phyloP scores from a whole-genome alignment of 1,140 invertebrate species.

The Listronotus bonariensis region DNA sequence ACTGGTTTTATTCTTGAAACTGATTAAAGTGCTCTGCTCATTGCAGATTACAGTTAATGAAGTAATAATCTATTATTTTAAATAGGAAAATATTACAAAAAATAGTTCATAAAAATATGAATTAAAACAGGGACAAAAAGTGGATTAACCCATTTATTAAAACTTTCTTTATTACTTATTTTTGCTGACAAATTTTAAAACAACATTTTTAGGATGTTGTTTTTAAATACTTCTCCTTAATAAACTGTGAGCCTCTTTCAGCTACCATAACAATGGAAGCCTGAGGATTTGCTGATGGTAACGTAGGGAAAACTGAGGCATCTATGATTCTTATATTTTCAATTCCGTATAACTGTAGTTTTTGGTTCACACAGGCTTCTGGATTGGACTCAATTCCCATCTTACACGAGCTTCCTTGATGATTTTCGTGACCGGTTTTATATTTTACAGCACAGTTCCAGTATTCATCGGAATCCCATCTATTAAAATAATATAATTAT shows the following conservation, averaged over 20 bases:
- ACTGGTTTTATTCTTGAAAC: too few species aligned
- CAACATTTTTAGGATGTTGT: too few species aligned
- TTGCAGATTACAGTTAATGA: too few species aligned
- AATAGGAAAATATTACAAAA: too few species aligned
- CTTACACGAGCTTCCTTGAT: conserved; percentile 80
- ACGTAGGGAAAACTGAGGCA: conserved; percentile 75
- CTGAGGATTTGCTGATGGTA: conserved; percentile 79
- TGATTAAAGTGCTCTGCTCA: too few species aligned
- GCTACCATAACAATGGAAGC: conserved; percentile 83
- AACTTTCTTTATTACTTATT: too few species aligned
- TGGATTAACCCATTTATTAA: too few species aligned
- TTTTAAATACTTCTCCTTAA: conserved; percentile 64
- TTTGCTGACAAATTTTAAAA: too few species aligned
- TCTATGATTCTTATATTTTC: conserved; percentile 73
- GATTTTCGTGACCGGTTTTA: conserved; percentile 79
- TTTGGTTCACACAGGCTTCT: conserved; percentile 71
- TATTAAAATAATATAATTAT: conserved; percentile 48
- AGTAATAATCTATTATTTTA: too few species aligned
- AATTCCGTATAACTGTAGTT: conserved; percentile 71
- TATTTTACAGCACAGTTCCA: conserved; percentile 78
- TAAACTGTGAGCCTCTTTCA: conserved; percentile 77
- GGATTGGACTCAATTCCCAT: conserved; percentile 73
- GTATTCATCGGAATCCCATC: conserved; percentile 76
- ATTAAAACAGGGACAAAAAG: too few species aligned
- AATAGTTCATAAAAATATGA: too few species aligned